A percentile compares a stretch with the other conserved stretches of the same genome.
Conservation (phyloP, 2,113 vertebrate species). For the Neogale vison region DNA sequence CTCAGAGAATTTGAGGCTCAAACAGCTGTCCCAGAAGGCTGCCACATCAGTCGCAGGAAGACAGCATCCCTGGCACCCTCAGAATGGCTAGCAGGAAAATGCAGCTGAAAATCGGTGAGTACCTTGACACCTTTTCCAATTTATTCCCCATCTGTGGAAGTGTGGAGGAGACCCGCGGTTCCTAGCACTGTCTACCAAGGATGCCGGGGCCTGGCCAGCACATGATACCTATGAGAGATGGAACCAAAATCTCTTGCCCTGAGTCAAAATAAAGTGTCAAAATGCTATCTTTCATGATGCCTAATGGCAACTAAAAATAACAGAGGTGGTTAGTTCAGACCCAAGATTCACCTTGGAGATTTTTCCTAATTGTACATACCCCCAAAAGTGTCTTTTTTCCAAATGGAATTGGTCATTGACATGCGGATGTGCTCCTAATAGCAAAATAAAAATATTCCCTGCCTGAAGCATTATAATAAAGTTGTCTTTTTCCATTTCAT, state of each 20-base stretch:
- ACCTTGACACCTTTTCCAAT: background rate
- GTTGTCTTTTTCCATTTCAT: slow-evolving; percentile 70
- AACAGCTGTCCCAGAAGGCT: background rate
- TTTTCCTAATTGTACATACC: slow-evolving; percentile 64
- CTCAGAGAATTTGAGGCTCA: background rate
- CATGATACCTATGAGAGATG: background rate
- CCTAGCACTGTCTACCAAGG: background rate
- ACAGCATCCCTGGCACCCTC: background rate
- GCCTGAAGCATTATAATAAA: slow-evolving; percentile 75
- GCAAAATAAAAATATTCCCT: slow-evolving; percentile 79
- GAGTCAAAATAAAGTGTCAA: slow-evolving; percentile 36
- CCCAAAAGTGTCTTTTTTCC: slow-evolving; percentile 63
- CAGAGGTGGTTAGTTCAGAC: slow-evolving; percentile 55
- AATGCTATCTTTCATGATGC: slow-evolving; percentile 41
- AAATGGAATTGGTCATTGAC: slow-evolving; percentile 75
- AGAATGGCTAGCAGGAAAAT: background rate
- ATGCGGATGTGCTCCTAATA: slow-evolving; percentile 69
- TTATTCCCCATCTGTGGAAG: background rate
- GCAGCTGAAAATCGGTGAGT: background rate
- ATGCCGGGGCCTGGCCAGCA: background rate
- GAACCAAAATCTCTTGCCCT: background rate
- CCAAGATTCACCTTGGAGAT: slow-evolving; percentile 66
- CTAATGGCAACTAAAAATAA: slow-evolving; percentile 73
- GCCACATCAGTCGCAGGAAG: background rate
- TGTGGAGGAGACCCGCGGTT: background rate